Conservation (phyloP, 2,888 invertebrate species). For the Drosophila neutralis region DNA sequence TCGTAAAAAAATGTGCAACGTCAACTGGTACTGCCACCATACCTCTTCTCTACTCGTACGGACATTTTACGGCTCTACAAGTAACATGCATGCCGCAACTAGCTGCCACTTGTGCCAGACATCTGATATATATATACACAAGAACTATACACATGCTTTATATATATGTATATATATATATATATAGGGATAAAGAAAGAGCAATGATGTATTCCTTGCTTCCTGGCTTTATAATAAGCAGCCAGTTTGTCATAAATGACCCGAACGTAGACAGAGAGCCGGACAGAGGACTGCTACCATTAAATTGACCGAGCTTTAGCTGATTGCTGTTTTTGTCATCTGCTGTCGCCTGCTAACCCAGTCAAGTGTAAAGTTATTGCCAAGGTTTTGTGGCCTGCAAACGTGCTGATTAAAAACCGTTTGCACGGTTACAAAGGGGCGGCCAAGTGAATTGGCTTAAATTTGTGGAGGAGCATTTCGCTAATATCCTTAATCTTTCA, state of each 20-base stretch:
- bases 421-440: background rate
- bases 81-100: constrained; percentile 58
- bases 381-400: constrained; percentile 72
- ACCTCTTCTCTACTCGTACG: constrained; percentile 1
- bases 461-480: background rate
- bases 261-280: constrained; percentile 38
- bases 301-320: constrained; percentile 51
- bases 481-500: background rate
- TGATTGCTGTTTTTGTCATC: constrained; percentile 45
- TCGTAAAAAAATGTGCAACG: constrained; percentile 77
- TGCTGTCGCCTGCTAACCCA: constrained; percentile 43
- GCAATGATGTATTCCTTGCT: constrained; percentile 57
- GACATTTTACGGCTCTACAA: constrained; percentile 49
- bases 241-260: constrained; percentile 73
- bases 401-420: constrained; percentile 57
- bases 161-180: constrained; percentile 3
- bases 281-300: constrained; percentile 41
- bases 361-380: constrained; percentile 67
- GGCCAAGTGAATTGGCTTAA: background rate
- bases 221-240: constrained; percentile 55
- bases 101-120: constrained; percentile 69
- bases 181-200: background rate
- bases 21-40: constrained; percentile 47
- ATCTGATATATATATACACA: constrained; percentile 38
- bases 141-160: constrained; percentile 6